These are phyloP conservation scores for Tethea ocularis DNA, from an alignment of 2,888 invertebrate species.

Conservation along the genomic window DNA sequence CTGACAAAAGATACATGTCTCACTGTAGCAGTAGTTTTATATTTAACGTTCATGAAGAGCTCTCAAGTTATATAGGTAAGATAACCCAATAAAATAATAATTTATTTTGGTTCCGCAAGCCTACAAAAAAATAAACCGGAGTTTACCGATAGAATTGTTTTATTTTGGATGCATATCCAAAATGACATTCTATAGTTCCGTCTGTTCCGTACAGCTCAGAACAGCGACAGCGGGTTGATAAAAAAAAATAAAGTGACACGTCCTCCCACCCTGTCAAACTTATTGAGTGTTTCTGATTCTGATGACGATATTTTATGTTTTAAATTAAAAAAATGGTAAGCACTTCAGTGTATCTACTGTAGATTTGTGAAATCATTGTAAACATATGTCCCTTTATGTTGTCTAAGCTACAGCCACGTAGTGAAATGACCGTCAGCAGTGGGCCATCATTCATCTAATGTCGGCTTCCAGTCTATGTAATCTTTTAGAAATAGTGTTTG, in stretches of 20 bases:
- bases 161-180: conserved; percentile 29
- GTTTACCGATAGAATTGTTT: conserved; percentile 19
- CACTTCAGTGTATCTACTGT: conserved; percentile 33
- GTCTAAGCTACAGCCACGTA: conserved; percentile 49
- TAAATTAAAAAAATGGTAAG: conserved; percentile 76
- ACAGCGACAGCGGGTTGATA: conserved; percentile 21
- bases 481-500: conserved; percentile 10
- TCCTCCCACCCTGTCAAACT: conserved; percentile 76
- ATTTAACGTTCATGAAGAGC: no score
- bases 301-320: conserved; percentile 72
- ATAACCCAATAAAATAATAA: background rate
- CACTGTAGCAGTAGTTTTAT: no score
- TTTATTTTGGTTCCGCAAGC: no score
- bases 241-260: conserved; percentile 73
- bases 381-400: conserved; percentile 13
- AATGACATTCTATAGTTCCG: conserved; percentile 14
- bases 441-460: conserved; percentile 61
- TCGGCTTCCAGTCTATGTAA: conserved; percentile 57
- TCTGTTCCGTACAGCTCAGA: no score
- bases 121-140: conserved; percentile 28
- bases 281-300: conserved; percentile 57
- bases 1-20: no score
- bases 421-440: conserved; percentile 46
- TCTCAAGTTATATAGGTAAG: no score
- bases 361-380: conserved; percentile 23